These are phyloP conservation scores for Odontophorus gujanensis DNA, from an alignment of 2,113 vertebrate genomes.

Conservation along the genomic window DNA sequence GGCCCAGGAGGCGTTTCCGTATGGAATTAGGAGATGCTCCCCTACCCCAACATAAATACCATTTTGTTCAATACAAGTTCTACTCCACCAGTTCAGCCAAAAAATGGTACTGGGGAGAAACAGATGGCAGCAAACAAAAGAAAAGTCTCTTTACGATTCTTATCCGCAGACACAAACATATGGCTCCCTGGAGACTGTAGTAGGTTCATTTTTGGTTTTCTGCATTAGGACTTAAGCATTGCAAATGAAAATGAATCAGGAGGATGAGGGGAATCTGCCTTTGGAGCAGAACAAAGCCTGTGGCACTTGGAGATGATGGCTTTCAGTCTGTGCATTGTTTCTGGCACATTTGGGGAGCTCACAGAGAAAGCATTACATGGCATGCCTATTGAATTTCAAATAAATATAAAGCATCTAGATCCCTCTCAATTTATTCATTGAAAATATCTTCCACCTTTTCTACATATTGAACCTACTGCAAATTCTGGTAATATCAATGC, in stretches of 20 bases:
- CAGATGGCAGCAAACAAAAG: conserved; percentile 22
- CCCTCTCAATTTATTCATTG: conserved; percentile 18
- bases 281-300: neutral
- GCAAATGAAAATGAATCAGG: neutral
- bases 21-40: neutral
- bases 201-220: neutral
- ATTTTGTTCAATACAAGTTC: neutral
- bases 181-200: neutral
- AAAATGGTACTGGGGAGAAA: neutral
- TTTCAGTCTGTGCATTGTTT: conserved; percentile 23
- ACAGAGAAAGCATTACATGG: neutral
- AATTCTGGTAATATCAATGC: neutral
- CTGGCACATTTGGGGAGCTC: neutral
- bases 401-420: conserved; percentile 20
- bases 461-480: neutral
- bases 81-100: neutral
- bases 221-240: neutral
- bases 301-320: neutral
- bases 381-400: conserved; percentile 13
- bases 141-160: conserved; percentile 27
- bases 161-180: neutral
- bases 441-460: conserved; percentile 11
- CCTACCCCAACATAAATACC: rapidly evolving
- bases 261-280: neutral
- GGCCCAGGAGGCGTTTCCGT: neutral